Base-by-base conservation (phyloP, 1,140 invertebrate genomes). In the Polyergus mexicanus region DNA sequence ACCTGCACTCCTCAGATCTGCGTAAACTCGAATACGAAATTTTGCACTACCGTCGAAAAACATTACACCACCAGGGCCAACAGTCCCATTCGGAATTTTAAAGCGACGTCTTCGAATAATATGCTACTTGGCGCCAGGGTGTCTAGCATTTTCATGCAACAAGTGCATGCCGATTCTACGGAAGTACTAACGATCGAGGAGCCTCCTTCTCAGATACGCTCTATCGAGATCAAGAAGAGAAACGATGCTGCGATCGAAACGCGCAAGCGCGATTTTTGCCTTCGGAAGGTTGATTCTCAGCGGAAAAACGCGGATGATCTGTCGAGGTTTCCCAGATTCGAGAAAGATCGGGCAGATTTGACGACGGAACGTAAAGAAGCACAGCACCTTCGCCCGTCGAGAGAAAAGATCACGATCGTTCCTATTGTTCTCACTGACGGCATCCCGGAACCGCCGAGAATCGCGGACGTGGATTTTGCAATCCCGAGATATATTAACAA, bases 361-460 rank as follows among this genome's bases (percentile, higher is more conserved):
- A 41, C 32, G 47, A 54, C 72, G 0, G 1, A 1, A n/a, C 35
- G 8, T 13, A 25, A 51, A 16, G 19, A 41, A 16, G 4, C 11
- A 41, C 62, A 3, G 19, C 38, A 32, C 54, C 44, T 80, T 19
- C n/a, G n/a, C 10, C 7, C 86, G 25, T 10, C 72, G 0, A 80
- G 78, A 0, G 86, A 92, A 3, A 91, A 76, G 44, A 85, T 92
- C 11, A 75, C 83, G 11, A 85, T 92, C 0, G 85, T 92, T 0
- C 91, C 91, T 7, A 87, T 92, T 0, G 58, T 91, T 38, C 88
- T 88, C 47, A 87, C 85, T 6, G 77, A 85, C 0, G 74, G 72
- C 2, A 68, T 87, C 5, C 74, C 90, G 7, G 63, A 89, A 10
- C 13, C 75, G 0, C 25, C 72, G 0, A 86, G 54, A 38, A 0